phyloP scores from a whole-genome alignment of 64 coral and sea anemone species.

The Dendronephthya gigantea region DNA sequence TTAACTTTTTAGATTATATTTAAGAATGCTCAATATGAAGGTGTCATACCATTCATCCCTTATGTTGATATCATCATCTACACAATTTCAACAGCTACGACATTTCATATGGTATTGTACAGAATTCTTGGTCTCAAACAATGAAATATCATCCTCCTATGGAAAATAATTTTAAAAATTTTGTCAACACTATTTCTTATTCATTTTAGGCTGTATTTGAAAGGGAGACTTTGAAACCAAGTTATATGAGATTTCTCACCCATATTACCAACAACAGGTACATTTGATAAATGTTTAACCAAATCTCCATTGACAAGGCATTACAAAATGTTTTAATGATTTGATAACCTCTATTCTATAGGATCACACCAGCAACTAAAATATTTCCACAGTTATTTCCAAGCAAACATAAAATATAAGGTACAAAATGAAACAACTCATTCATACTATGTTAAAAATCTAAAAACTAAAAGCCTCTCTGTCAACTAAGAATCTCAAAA shows the following conservation, averaged over 20 bases:
- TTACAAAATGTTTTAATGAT: background rate
- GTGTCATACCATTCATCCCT: slow-evolving; percentile 56
- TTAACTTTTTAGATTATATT: slow-evolving; percentile 70
- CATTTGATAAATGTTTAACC: background rate
- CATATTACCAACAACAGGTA: slow-evolving; percentile 64
- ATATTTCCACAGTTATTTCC: background rate
- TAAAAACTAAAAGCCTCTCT: no score
- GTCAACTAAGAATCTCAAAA: no score
- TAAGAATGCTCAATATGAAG: slow-evolving; percentile 53
- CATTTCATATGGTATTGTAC: slow-evolving; percentile 60
- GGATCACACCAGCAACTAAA: background rate
- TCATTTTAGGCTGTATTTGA: slow-evolving; percentile 49
- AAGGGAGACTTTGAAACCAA: slow-evolving; percentile 59
- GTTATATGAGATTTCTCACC: slow-evolving; percentile 69
- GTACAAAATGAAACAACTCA: background rate
- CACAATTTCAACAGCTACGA: slow-evolving; percentile 54
- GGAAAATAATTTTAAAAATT: background rate
- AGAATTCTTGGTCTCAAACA: background rate
- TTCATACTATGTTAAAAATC: no score
- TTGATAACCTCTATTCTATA: background rate
- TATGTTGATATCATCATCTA: slow-evolving; percentile 61
- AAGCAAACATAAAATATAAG: background rate
- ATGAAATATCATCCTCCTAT: background rate
- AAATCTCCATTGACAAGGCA: background rate
- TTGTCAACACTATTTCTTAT: no score